Percentiles rank a stretch among this genome's conserved stretches.
phyloP scores from a whole-genome alignment of 2,113 vertebrate species.

The Scortum barcoo region DNA sequence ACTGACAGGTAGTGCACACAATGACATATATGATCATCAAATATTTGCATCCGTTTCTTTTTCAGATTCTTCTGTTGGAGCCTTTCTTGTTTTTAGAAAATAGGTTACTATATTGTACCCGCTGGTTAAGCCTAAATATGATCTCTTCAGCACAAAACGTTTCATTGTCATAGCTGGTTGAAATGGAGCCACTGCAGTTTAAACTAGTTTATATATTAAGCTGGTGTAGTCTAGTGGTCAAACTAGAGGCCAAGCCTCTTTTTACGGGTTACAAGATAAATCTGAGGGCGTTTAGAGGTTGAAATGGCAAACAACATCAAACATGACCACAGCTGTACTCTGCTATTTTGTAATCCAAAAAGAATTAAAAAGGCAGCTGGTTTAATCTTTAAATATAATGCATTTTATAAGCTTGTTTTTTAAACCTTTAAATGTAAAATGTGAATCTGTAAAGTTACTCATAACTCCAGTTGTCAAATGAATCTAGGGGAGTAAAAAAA shows the following conservation, averaged over 20 bases:
- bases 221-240: too few species aligned
- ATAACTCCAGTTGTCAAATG: neutral
- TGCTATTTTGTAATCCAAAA: too few species aligned
- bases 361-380: too few species aligned
- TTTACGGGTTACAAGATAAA: too few species aligned
- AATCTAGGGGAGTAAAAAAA: neutral
- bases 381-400: neutral
- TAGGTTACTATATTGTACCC: too few species aligned
- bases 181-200: neutral
- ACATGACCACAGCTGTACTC: neutral
- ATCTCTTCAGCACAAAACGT: neutral
- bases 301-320: neutral
- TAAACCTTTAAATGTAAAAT: too few species aligned
- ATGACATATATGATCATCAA: too few species aligned
- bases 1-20: conserved; percentile 60
- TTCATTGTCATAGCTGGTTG: neutral
- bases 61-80: too few species aligned
- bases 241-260: too few species aligned
- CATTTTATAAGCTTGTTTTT: too few species aligned
- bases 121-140: neutral
- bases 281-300: too few species aligned
- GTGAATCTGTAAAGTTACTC: too few species aligned
- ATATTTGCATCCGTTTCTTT: neutral
- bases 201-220: neutral
- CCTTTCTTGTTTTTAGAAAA: conserved; percentile 3